phyloP scores from a whole-genome alignment of 2,113 vertebrate genomes.

The Malurus cyaneus region DNA sequence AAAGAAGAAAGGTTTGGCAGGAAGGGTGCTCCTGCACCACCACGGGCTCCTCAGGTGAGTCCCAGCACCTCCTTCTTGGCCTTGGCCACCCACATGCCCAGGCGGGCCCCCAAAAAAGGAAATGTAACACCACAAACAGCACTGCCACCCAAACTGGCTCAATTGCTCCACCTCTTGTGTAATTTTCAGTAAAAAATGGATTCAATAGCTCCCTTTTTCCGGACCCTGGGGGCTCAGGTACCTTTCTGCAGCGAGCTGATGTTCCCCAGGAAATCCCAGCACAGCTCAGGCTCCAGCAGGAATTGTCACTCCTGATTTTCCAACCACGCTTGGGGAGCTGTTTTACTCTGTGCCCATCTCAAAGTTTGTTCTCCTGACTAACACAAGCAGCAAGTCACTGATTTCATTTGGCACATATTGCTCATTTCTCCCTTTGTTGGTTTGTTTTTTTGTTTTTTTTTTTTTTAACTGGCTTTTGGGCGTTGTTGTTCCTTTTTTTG shows the following conservation, averaged over 20 bases:
- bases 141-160: background rate
- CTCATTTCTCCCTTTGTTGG: constrained; percentile 32
- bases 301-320: background rate
- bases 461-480: background rate
- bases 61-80: background rate
- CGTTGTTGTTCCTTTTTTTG: background rate
- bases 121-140: background rate
- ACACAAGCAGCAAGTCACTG: background rate
- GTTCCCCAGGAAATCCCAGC: background rate
- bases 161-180: background rate
- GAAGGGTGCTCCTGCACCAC: background rate
- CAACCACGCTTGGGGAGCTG: background rate
- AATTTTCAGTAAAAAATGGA: background rate
- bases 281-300: background rate
- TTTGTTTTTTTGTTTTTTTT: background rate
- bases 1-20: background rate
- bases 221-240: background rate
- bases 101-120: background rate
- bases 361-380: constrained; percentile 48
- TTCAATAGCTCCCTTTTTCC: background rate
- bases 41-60: background rate
- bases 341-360: background rate
- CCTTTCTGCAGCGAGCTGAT: background rate
- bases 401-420: constrained; percentile 43
- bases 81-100: background rate